Evolutionary conservation across 2,113 vertebrate genomes (phyloP).

Genomic region (Sylvilagus bachmani): DNA sequence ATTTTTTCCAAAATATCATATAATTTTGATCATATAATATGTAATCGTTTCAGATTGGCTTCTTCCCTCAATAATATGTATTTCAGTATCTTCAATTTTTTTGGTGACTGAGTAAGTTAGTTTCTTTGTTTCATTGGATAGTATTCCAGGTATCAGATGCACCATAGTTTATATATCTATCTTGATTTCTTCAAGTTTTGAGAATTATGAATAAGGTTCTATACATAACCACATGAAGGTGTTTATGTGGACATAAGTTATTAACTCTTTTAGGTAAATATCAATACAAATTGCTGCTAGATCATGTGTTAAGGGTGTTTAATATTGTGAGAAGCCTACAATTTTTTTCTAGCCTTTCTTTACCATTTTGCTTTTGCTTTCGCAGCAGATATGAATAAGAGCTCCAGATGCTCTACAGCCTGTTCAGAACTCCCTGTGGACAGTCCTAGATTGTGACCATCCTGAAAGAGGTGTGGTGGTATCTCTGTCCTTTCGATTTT

Average conservation of each 20-base stretch:
- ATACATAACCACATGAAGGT: neutral
- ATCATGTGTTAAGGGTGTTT: neutral
- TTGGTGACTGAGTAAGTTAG: neutral
- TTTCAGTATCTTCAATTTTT: neutral
- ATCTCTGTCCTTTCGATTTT: neutral
- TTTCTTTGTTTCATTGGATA: neutral
- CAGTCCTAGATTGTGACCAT: neutral
- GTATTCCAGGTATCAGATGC: neutral
- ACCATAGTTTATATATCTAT: neutral
- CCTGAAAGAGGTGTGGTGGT: neutral
- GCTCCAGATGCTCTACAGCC: rapidly evolving
- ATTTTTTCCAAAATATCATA: neutral
- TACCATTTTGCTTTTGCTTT: neutral
- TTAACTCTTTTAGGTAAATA: neutral
- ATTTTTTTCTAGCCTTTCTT: neutral
- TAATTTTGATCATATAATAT: neutral
- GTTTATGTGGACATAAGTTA: neutral
- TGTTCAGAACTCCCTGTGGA: neutral
- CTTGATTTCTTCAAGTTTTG: neutral
- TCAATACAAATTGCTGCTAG: neutral
- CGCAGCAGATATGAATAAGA: neutral
- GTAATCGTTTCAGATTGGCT: neutral
- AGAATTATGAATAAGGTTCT: neutral
- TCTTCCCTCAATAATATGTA: neutral
- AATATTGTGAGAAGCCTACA: neutral